Percentiles rank a stretch among this genome's conserved stretches.
These are phyloP conservation scores for Bungarus multicinctus DNA, from an alignment of 2,113 vertebrate genomes.

Conservation along the genomic window DNA sequence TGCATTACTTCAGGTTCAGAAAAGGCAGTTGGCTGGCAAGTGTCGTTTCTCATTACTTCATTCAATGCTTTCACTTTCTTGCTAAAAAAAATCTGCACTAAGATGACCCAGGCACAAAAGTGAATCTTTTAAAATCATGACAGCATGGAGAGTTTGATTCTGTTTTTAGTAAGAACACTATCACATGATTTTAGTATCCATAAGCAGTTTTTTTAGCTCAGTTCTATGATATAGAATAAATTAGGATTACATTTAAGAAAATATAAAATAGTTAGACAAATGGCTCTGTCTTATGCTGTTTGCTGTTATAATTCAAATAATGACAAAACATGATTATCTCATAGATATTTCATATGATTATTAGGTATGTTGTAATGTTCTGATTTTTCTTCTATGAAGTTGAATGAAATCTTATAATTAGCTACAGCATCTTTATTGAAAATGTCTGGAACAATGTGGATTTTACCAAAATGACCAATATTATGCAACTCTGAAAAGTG, in stretches of 20 bases:
- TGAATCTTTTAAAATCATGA: constrained; percentile 23
- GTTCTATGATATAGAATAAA: not conserved
- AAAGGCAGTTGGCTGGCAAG: not conserved
- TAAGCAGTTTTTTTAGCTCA: not conserved
- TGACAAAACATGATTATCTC: not conserved
- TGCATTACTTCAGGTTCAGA: constrained; percentile 14
- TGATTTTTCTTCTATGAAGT: not conserved
- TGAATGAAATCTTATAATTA: not conserved
- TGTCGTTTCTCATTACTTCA: constrained; percentile 16
- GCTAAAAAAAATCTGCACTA: constrained; percentile 21
- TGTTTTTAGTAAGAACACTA: constrained; percentile 21
- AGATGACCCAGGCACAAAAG: constrained; percentile 15
- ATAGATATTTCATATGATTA: not conserved
- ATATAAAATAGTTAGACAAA: not conserved
- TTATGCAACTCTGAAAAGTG: not conserved
- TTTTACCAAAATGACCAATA: not conserved
- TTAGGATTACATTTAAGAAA: not conserved
- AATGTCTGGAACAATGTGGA: not conserved
- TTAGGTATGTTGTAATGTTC: not conserved
- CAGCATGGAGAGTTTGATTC: constrained; percentile 26
- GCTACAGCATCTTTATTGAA: not conserved
- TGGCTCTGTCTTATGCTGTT: not conserved
- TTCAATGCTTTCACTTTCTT: constrained; percentile 9
- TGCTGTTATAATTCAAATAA: not conserved
- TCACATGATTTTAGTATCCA: not conserved